Evolutionary conservation across 2,888 invertebrate species (phyloP), one percentile per base, ranked within the genome.

Genomic region (Troilus luridus): DNA sequence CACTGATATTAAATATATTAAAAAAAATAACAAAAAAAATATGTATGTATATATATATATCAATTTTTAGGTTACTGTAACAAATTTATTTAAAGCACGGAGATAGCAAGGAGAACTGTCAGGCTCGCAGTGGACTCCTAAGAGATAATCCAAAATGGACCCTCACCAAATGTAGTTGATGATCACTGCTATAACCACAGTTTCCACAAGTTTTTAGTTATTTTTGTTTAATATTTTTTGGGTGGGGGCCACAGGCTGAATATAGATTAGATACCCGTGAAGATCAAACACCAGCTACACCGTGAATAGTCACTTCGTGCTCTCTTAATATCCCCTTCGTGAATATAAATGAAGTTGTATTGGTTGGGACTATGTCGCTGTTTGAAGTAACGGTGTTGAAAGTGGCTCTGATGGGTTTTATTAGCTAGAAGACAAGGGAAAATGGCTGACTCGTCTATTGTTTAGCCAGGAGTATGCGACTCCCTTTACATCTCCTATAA

Each of bases 381-480:
- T 72, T 72, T 27, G 24, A 24, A 12, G 72, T 72, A 72, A 27
- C 72, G 72, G 24, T 72, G 24, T 24, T 27, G 1, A 14, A 41
- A 41, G 41, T 27, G 72, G 27, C 72, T 77, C 8, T 77, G 72
- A 77, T 77, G 72, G 72, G 72, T 77, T 77, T 77, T 77, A 77
- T 77, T 77, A 77, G 27, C 72, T 19, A 0, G 41, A 41, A 77
- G 72, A 77, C 72, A 77, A 77, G 72, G 8, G 72, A 77, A 77
- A 77, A 72, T 27, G 72, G 41, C 72, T 77, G 72, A 77, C 24
- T 77, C 72, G 19, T 27, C 72, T 77, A 77, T 77, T 77, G 72
- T 77, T 77, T 77, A 12, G 27, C 41, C 72, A 77, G 17, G 0
- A 10, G 41, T 77, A 41, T 27, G 17, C 9, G 8, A 77, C 27